Evolutionary conservation across 2,888 invertebrate species (phyloP), one percentile per base, ranked within the genome.

Genomic region (Nematopogon swammerdamellus): DNA sequence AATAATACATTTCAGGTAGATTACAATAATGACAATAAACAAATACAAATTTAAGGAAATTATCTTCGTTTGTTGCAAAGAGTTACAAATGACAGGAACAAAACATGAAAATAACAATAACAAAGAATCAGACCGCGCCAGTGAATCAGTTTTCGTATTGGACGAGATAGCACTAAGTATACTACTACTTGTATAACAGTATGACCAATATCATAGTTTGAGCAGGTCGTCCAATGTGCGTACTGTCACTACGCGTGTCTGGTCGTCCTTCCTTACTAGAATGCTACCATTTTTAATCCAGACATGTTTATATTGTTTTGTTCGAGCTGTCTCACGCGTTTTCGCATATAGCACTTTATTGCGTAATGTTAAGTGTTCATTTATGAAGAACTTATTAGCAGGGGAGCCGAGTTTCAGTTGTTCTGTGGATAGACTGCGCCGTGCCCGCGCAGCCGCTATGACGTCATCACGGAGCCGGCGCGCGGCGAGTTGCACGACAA

Each of bases 401-500:
- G 36, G 8, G 3, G 36, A 3, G 3, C 14, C 36, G 11, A 36
- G 8, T 36, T 14, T 36, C 11, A 49, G 18, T 16, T 44, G 45
- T 3, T 30, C 51, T 3, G 48, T 46, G 4, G 49, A 49, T 11
- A 54, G 44, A n/a, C 30, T 45, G 8, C 52, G 51, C 2, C 52
- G 49, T 4, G 18, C 44, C 14, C 50, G 43, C 16, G 50, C 52
- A 2, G 51, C 52, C 2, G 51, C 50, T 1, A 54, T 42, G 5
- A 52, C 19, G 10, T 52, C 51, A 17, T 51, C 50, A 2, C 50
- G 48, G 19, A 54, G 29, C 5, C 52, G 47, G 3, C 43, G 44
- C 3, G 52, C 19, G 4, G 49, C 49, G 4, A 54, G 29, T 18
- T 54, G 52, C 2, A 54, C 49, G 8, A 54, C 30, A 8, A 54